These are phyloP conservation scores for Saimiri boliviensis DNA, from an alignment of 2,113 vertebrate genomes.

Conservation along the genomic window DNA sequence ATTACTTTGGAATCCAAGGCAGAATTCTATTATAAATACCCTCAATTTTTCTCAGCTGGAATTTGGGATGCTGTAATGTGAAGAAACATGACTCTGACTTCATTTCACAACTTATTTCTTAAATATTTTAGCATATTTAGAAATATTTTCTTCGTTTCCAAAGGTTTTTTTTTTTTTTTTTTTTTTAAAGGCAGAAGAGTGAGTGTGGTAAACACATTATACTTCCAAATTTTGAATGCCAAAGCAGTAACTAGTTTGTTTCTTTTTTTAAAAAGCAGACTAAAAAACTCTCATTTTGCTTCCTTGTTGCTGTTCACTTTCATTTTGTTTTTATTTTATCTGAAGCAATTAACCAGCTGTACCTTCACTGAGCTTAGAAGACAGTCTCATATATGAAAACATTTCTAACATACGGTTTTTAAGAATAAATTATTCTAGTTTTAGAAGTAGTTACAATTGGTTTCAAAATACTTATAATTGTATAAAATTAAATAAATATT, in stretches of 20 bases:
- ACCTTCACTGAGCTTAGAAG: background rate
- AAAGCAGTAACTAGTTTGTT: background rate
- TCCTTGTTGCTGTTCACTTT: background rate
- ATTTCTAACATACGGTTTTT: background rate
- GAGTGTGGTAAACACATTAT: background rate
- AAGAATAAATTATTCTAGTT: background rate
- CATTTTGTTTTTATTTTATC: constrained; percentile 29
- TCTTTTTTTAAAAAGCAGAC: background rate
- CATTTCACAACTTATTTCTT: background rate
- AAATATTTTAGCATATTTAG: background rate
- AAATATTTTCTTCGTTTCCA: background rate
- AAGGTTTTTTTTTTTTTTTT: background rate
- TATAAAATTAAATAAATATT: background rate
- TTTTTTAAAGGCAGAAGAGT: background rate
- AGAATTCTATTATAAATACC: background rate
- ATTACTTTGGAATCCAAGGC: background rate
- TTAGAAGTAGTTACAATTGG: constrained; percentile 10
- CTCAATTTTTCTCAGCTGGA: background rate
- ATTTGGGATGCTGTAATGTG: background rate
- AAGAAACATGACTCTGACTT: background rate
- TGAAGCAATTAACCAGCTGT: constrained; percentile 19
- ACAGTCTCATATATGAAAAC: background rate
- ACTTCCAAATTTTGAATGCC: background rate
- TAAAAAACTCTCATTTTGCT: background rate
- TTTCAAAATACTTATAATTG: background rate